A percentile compares a stretch with the other conserved stretches of the same genome.
phyloP scores from a whole-genome alignment of 2,797 vertebrate species.

The Australoheros facetus region DNA sequence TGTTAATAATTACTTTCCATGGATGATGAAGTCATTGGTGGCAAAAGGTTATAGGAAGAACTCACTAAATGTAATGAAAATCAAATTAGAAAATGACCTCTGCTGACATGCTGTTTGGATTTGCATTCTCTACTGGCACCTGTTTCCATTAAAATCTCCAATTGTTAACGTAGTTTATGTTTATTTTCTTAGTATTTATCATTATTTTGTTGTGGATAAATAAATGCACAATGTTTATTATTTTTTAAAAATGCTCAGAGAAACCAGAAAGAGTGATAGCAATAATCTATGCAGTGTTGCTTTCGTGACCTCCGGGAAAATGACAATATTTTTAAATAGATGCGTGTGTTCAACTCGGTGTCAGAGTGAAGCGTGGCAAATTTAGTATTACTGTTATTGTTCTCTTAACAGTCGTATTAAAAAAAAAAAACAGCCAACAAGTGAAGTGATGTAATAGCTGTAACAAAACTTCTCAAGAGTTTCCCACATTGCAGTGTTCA shows the following conservation, averaged over 20 bases:
- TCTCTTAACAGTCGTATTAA: neutral
- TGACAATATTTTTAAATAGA: constrained; percentile 41
- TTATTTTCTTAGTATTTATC: constrained; percentile 14
- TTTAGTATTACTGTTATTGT: constrained; percentile 16
- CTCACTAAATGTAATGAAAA: constrained; percentile 65
- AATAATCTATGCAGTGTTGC: constrained; percentile 35
- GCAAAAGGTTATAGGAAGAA: constrained; percentile 62
- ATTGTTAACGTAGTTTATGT: constrained; percentile 5
- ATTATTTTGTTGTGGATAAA: neutral
- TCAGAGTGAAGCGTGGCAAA: constrained; percentile 9
- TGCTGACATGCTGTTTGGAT: constrained; percentile 37
- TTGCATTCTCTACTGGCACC: constrained; percentile 47
- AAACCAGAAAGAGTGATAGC: constrained; percentile 8
- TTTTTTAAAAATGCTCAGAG: neutral
- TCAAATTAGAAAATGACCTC: constrained; percentile 57
- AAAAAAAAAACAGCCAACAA: neutral
- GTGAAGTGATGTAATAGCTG: constrained; percentile 27
- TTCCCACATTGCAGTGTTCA: constrained; percentile 9
- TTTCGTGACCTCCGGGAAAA: constrained; percentile 40
- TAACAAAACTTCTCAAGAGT: constrained; percentile 24
- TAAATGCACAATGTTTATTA: constrained; percentile 8
- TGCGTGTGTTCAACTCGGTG: constrained; percentile 7
- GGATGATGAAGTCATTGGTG: constrained; percentile 57
- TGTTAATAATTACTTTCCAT: constrained; percentile 68
- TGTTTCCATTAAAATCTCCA: constrained; percentile 46